Evolutionary conservation across 1,140 invertebrate genomes (phyloP), one percentile per base, ranked within the genome.

Genomic region (Zaprionus kolodkinae): DNA sequence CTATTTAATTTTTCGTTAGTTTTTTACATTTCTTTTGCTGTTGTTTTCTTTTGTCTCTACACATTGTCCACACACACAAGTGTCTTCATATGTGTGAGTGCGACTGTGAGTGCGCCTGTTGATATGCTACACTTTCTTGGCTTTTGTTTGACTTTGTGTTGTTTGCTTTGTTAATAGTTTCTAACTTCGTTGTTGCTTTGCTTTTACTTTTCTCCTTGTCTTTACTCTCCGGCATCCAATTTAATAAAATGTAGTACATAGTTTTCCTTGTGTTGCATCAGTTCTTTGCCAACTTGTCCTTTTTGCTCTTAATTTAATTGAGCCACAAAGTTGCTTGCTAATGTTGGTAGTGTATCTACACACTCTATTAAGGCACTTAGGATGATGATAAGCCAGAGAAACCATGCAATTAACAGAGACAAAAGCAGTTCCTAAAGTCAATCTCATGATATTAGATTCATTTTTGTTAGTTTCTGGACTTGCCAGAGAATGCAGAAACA

Each of bases 221-320:
- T 59, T 63, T 40, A 6, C 11, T 64, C 59, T 35, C 66, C 9
- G 21, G 43, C 25, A 54, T 36, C 33, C 67, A 75, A 65, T 75
- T 64, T 60, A 71, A 75, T 75, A 64, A 64, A 70, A 75, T 70
- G 30, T 70, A 60, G 54, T 70, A 75, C 57, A 63, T 76, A 62
- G 27, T 30, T 30, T 72, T 76, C 63, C 63, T 61, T 30, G 36
- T 13, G 48, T 62, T n/a, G n/a, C 40, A 43, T 15, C 6, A n/a
- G 40, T 48, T 52, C 10, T 17, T 30, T 10, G 27, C 27, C 2
- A 17, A 45, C 11, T n/a, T 50, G 10, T 2, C 45, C 11, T 48
- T 33, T 48, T 57, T n/a, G 21, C 10, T 3, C n/a, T 15, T 15
- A 43, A 43, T 15, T 43, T 15, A 7, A 43, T 40, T 21, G 54